phyloP scores from a whole-genome alignment of 2,797 vertebrate genomes.

The Heteromormyrus szaboi region DNA sequence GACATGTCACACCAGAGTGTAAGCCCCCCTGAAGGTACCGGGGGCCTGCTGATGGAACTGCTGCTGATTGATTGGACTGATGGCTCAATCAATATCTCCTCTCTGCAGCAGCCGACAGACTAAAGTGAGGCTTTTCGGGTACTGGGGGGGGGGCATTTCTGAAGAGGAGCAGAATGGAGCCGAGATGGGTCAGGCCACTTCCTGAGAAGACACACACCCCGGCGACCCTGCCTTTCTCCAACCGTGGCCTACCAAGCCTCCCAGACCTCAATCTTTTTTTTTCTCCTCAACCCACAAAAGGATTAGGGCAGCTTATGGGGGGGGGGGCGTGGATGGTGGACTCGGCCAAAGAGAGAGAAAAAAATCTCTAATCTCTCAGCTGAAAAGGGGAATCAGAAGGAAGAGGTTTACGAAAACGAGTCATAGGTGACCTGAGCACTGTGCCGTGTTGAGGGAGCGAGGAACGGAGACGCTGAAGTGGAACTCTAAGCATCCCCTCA shows the following conservation, averaged over 20 bases:
- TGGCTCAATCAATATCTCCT: conserved; percentile 12
- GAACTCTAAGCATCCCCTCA: not conserved
- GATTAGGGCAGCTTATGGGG: conserved; percentile 62
- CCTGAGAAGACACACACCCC: conserved; percentile 49
- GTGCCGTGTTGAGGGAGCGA: not conserved
- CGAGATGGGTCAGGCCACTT: conserved; percentile 39
- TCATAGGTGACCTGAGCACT: conserved; percentile 42
- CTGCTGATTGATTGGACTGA: conserved; percentile 8
- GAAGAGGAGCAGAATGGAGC: not conserved
- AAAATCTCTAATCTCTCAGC: conserved; percentile 67
- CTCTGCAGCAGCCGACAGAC: not conserved
- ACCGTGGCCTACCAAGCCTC: conserved; percentile 29
- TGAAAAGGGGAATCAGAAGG: conserved; percentile 61
- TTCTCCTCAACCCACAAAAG: conserved; percentile 56
- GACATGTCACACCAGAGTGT: too few relatives aligned
- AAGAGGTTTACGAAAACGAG: conserved; percentile 48
- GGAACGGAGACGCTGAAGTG: not conserved
- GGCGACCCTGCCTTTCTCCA: not conserved
- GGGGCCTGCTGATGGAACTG: not conserved
- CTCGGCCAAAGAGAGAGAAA: conserved; percentile 32
- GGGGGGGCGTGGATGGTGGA: conserved; percentile 49
- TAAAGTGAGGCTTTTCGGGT: not conserved
- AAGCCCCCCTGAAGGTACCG: not conserved
- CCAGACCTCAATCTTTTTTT: conserved; percentile 53
- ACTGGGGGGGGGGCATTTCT: not conserved